These are phyloP conservation scores for Hydrochoerus hydrochaeris DNA, from an alignment of 2,113 vertebrate species.

Conservation along the genomic window DNA sequence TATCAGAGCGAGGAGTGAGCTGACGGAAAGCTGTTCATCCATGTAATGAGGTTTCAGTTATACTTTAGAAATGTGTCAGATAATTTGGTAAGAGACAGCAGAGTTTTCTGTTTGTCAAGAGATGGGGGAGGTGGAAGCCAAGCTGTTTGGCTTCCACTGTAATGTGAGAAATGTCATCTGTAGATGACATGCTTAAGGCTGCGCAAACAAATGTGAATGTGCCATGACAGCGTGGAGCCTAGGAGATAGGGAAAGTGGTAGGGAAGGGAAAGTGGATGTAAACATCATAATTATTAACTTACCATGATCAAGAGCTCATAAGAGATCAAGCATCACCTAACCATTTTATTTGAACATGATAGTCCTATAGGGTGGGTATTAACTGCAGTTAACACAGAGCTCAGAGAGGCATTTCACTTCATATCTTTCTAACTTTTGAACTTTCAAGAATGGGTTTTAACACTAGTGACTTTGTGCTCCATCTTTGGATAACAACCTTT, in stretches of 20 bases:
- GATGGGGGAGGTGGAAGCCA: neutral
- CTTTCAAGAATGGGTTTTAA: neutral
- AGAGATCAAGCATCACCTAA: neutral
- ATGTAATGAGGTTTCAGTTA: conserved; percentile 76
- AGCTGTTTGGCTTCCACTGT: conserved; percentile 1
- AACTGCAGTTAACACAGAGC: rapidly evolving
- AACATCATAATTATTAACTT: neutral
- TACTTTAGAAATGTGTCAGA: conserved; percentile 73
- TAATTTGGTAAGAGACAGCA: conserved; percentile 48
- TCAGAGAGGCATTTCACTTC: neutral
- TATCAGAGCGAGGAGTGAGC: conserved; percentile 64
- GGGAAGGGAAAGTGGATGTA: neutral
- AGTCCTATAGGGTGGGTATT: neutral
- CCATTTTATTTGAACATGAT: neutral
- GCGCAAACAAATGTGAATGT: neutral
- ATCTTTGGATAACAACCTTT: neutral
- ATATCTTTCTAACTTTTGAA: neutral
- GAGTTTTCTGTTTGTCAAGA: conserved; percentile 27
- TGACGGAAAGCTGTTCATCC: conserved; percentile 75
- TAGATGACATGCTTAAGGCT: neutral
- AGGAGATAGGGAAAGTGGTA: neutral
- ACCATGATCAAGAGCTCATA: too few species aligned
- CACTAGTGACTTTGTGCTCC: neutral
- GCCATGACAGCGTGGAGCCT: neutral
- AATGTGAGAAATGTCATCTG: conserved; percentile 39